Evolutionary conservation across 2,113 vertebrate species (phyloP), one percentile per base, ranked within the genome.

Genomic region (Hippocampus mohnikei): DNA sequence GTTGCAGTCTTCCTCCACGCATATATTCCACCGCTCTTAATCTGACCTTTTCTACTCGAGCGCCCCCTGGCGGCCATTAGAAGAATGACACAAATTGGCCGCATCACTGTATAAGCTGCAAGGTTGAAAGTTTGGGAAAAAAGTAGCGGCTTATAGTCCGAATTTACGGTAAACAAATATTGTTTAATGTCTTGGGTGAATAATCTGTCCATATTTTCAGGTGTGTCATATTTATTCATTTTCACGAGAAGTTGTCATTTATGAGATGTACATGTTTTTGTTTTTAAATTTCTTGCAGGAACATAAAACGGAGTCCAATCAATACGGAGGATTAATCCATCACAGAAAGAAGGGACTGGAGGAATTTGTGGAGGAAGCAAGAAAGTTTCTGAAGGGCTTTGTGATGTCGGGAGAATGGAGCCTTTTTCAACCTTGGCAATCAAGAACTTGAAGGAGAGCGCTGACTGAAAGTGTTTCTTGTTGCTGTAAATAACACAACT

Each of bases 401-500:
- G 75, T 80, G 58, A 70, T 25, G 56, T n/a, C n/a, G 66, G 69
- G 11, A 42, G 63, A 79, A 58, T 73, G 37, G 44, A 21, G 40
- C 37, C 37, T 68, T 66, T 71, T 48, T 48, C 25, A 23, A 5
- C 29, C 69, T 73, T 73, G 78, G 71, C 74, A 81, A 87, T 81
- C 80, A 82, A 74, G 79, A 84, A 83, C 82, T 78, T 37, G 81
- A 25, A 42, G 50, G 66, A 75, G 37, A 69, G 27, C 69, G 59
- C 52, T 85, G 75, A 67, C 73, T 70, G 52, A 80, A 73, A 77
- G 71, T 61, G 62, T 84, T 79, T 80, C 82, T 75, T 82, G 78
- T 84, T 78, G 60, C 62, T 85, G 75, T 87, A 84, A 81, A 84
- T 86, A 50, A 80, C 75, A 71, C 64, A 74, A 52, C 73, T 74